Conservation (phyloP, 2,888 invertebrate genomes). For the Zonitis immaculata region DNA sequence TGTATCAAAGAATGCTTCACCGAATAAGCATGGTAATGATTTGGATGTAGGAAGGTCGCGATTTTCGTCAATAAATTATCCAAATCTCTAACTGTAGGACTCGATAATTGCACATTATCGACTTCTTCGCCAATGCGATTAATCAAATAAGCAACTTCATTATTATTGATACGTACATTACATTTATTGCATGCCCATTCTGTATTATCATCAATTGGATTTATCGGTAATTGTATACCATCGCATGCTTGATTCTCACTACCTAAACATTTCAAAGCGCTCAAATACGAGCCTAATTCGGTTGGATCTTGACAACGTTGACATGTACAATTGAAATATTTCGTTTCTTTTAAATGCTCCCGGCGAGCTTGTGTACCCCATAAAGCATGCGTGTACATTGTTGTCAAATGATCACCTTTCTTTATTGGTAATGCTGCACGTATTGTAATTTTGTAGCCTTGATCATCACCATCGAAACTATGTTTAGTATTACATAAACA, state of each 20-base stretch:
- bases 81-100: constrained; percentile 57
- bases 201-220: constrained; percentile 65
- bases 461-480: constrained; percentile 58
- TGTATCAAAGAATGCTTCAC: constrained; percentile 79
- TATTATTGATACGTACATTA: constrained; percentile 58
- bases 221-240: constrained; percentile 65
- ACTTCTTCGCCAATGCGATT: constrained; percentile 74
- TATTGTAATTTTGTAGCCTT: constrained; percentile 61
- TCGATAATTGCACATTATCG: constrained; percentile 59
- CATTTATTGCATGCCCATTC: constrained; percentile 77
- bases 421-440: constrained; percentile 62
- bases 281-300: constrained; percentile 70
- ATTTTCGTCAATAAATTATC: constrained; percentile 65
- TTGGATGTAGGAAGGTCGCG: constrained; percentile 71
- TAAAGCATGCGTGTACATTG: constrained; percentile 82
- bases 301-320: constrained; percentile 73
- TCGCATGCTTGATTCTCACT: constrained; percentile 46
- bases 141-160: constrained; percentile 63
- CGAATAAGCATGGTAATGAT: constrained; percentile 79
- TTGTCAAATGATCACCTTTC: constrained; percentile 70
- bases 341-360: constrained; percentile 71
- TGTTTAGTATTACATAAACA: constrained; percentile 78
- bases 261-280: constrained; percentile 64
- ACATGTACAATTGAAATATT: constrained; percentile 73
- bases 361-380: constrained; percentile 81